phyloP scores from a whole-genome alignment of 2,797 vertebrate genomes.

The Avahi laniger region DNA sequence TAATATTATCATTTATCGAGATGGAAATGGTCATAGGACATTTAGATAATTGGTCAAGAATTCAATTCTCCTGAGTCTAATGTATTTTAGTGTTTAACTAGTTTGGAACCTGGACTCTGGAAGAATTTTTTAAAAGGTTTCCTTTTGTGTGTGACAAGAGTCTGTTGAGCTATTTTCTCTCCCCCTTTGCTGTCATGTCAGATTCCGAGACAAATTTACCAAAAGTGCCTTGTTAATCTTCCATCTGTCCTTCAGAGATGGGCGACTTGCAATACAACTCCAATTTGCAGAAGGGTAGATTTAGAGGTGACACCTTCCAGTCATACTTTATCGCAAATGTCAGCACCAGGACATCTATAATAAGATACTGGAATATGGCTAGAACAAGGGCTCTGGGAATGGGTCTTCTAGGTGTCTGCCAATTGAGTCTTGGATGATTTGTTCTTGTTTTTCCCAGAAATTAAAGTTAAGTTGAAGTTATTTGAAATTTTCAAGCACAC shows the following conservation, averaged over 20 bases:
- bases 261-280: not conserved
- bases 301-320: not conserved
- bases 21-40: not conserved
- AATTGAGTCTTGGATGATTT: not conserved
- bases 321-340: not conserved
- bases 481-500: conserved; percentile 7
- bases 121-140: not conserved
- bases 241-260: not conserved
- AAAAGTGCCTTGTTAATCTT: not conserved
- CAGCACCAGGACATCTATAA: not conserved
- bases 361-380: not conserved
- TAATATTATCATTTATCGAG: not conserved
- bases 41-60: not conserved
- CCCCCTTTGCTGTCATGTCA: not conserved
- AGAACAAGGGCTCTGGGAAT: not conserved
- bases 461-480: not conserved
- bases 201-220: not conserved
- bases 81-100: not conserved
- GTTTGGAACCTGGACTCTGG: not conserved
- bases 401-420: not conserved
- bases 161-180: not conserved
- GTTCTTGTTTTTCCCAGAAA: not conserved
- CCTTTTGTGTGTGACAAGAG: not conserved
- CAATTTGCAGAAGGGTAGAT: not conserved
- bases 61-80: not conserved